These are phyloP conservation scores for Cassiopea andromeda DNA, from an alignment of 30 jellyfish, hydroid and myxozoan genomes.

Conservation along the genomic window DNA sequence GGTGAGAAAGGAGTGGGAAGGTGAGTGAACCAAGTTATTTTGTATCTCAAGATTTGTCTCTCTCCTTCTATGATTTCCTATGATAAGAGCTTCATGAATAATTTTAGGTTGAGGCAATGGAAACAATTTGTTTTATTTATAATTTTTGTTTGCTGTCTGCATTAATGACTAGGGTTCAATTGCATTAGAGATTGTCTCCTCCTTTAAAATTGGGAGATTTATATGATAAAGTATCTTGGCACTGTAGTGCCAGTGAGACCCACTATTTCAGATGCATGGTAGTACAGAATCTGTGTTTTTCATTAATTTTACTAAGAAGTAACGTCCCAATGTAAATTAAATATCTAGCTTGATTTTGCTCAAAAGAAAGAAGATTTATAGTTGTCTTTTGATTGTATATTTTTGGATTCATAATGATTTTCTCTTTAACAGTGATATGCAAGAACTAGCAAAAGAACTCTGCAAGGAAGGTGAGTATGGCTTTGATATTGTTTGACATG, in stretches of 20 bases:
- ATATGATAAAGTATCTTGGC: too few species aligned
- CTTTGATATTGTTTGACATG: background rate
- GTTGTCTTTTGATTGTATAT: too few species aligned
- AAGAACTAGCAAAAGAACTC: conserved; percentile 70
- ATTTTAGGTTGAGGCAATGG: background rate
- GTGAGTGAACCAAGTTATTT: conserved; percentile 8
- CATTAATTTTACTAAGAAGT: too few species aligned
- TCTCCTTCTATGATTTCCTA: background rate
- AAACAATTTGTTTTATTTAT: too few species aligned
- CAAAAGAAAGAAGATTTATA: too few species aligned
- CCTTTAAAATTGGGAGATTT: too few species aligned
- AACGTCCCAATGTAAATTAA: too few species aligned
- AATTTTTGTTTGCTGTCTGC: background rate
- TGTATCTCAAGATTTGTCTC: background rate
- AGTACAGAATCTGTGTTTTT: too few species aligned
- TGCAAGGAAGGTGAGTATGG: conserved; percentile 55
- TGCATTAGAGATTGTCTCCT: background rate
- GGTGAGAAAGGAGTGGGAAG: conserved; percentile 33
- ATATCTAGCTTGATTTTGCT: too few species aligned
- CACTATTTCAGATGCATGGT: too few species aligned
- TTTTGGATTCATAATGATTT: background rate
- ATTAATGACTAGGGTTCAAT: background rate
- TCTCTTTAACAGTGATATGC: conserved; percentile 29
- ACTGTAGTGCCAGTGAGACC: too few species aligned
- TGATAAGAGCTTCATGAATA: background rate